Percentiles rank a stretch among this genome's conserved stretches.
phyloP scores from a whole-genome alignment of 2,888 invertebrate species.

The Amblyjoppa fuscipennis region DNA sequence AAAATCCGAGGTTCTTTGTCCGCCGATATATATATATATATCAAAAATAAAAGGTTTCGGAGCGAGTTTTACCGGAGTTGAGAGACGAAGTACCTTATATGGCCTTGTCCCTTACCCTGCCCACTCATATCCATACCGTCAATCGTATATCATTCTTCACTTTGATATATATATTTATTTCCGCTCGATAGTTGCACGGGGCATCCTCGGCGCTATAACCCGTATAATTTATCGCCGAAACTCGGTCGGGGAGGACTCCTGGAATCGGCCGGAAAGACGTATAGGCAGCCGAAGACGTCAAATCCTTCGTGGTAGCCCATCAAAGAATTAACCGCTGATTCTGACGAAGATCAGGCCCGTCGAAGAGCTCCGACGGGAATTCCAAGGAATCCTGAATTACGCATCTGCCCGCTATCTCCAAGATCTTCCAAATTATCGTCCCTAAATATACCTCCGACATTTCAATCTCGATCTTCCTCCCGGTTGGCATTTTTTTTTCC shows the following conservation, averaged over 20 bases:
- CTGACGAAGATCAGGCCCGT: not conserved
- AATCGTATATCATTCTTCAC: conserved; percentile 12
- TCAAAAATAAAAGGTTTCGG: conserved; percentile 29
- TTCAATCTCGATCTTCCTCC: conserved; percentile 41
- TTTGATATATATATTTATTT: conserved; percentile 65
- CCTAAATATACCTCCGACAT: conserved; percentile 39
- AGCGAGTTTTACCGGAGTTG: conserved; percentile 28
- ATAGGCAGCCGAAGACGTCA: not conserved
- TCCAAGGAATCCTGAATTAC: conserved; percentile 38
- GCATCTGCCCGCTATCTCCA: conserved; percentile 10
- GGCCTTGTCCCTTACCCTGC: conserved; percentile 24
- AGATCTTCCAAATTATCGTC: conserved; percentile 40
- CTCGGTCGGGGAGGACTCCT: conserved; percentile 44
- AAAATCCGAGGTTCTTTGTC: conserved; percentile 54
- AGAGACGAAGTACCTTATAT: conserved; percentile 14
- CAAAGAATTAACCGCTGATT: conserved; percentile 9
- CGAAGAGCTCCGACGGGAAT: not conserved
- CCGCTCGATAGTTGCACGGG: conserved; percentile 48
- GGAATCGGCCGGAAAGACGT: conserved; percentile 12
- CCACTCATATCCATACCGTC: not conserved
- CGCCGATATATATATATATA: not conserved
- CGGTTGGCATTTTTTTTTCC: too few relatives aligned
- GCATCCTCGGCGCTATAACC: conserved; percentile 10
- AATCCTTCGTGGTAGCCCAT: conserved; percentile 10
- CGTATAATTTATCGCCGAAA: conserved; percentile 49